phyloP scores from a whole-genome alignment of 2,797 vertebrate genomes.

The Spondyliosoma cantharus region DNA sequence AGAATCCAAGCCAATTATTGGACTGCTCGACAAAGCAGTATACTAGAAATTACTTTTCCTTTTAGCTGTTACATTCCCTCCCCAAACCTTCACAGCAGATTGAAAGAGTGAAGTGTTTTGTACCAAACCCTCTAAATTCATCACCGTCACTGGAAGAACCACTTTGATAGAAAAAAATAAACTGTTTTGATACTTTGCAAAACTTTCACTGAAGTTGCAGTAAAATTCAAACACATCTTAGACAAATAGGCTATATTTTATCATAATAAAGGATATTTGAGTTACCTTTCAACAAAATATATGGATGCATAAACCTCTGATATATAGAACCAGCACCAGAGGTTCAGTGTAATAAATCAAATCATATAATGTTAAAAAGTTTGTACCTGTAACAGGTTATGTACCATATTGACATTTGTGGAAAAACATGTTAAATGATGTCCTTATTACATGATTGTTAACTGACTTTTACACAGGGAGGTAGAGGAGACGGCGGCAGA shows the following conservation, averaged over 20 bases:
- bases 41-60: conserved; percentile 36
- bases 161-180: too few species aligned
- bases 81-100: conserved; percentile 14
- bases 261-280: neutral
- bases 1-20: conserved; percentile 58
- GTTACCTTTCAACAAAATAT: neutral
- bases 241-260: neutral
- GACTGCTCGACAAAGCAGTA: conserved; percentile 33
- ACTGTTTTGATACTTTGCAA: neutral
- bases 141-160: neutral
- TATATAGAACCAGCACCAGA: neutral
- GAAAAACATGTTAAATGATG: too few species aligned
- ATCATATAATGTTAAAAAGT: too few species aligned
- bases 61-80: conserved; percentile 25
- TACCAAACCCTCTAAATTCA: neutral
- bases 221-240: neutral
- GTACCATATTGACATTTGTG: too few species aligned
- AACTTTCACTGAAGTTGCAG: too few species aligned
- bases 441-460: too few species aligned
- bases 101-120: conserved; percentile 17
- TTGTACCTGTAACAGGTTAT: too few species aligned
- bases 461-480: too few species aligned
- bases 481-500: too few species aligned
- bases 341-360: too few species aligned
- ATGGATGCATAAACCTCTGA: neutral